Evolutionary conservation across 2,113 vertebrate genomes (phyloP), one percentile per base, ranked within the genome.

Genomic region (Lepus americanus): DNA sequence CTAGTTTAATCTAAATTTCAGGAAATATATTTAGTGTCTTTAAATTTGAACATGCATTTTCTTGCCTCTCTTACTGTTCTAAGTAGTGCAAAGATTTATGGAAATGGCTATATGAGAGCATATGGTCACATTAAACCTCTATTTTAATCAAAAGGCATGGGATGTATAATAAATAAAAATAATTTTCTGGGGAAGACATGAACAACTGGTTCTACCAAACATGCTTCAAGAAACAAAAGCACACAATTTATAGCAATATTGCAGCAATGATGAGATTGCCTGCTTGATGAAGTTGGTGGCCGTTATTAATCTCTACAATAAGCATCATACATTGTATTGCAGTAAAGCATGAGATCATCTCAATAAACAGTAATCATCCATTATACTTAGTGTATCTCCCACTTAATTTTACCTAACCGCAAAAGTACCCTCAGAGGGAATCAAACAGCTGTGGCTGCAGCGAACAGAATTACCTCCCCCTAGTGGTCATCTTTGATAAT

Each of bases 131-230:
- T 73, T 85, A 94, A 81, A 29, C 51, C 10, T 95, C 4, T 84
- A 31, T 86, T 81, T 20, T 85, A 90, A 63, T 77, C 39, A 78
- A 66, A 82, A 29, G 13, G 19, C 64, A 94, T 44, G 31, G 17
- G 3, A 51, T 9, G 16, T 44, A 78, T 31, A 95, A 14, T 81
- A 92, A 92, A 84, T n/a, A 90, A 90, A 92, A 93, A 77, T 59
- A 72, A 85, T 70, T 74, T 92, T 29, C 64, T 92, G 23, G 36
- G 31, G 31, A 89, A 66, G 0, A 4, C 17, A 31, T 39, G 23
- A 67, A 72, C 76, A 93, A 61, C 12, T 67, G 36, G 13, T 70
- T 94, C 33, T 72, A 53, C 5, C 10, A 86, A 74, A 9, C 31
- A 74, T n/a, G 20, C 89, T 97, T 76, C 61, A 94, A 53, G 66